phyloP scores from a whole-genome alignment of 2,888 invertebrate species.

The Microctonus aethiopoides region DNA sequence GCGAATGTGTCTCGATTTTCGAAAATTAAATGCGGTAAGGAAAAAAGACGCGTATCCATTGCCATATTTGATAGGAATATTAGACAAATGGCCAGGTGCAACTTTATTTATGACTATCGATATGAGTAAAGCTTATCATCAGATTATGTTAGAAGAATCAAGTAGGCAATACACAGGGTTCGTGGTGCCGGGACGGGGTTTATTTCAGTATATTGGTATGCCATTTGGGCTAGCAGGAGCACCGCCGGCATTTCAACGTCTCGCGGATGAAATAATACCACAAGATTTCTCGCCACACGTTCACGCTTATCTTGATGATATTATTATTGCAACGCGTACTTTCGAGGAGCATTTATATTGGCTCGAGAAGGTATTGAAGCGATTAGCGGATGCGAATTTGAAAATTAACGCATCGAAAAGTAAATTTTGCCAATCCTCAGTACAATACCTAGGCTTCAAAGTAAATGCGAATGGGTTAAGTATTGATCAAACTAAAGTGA shows the following conservation, averaged over 20 bases:
- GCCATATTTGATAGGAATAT: slow-evolving; percentile 44
- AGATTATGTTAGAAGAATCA: slow-evolving; percentile 36
- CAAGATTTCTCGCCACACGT: no score
- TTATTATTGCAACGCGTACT: no score
- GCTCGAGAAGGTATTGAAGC: no score
- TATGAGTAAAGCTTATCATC: slow-evolving; percentile 2
- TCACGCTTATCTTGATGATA: no score
- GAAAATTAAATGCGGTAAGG: slow-evolving; percentile 47
- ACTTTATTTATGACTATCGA: slow-evolving; percentile 44
- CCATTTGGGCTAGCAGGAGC: no score
- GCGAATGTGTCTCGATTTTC: slow-evolving; percentile 14
- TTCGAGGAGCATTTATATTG: no score
- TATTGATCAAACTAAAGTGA: slow-evolving; percentile 34
- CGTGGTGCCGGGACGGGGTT: no score
- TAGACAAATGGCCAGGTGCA: slow-evolving; percentile 46
- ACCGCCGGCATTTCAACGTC: no score
- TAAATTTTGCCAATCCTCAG: slow-evolving; percentile 38
- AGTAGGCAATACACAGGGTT: slow-evolving; percentile 51
- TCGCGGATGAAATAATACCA: no score
- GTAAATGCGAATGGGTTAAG: slow-evolving; percentile 23
- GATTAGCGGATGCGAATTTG: slow-evolving; percentile 21
- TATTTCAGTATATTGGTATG: no score
- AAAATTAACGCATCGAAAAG: slow-evolving; percentile 40
- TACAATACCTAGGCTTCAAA: slow-evolving; percentile 39
- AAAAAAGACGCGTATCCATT: slow-evolving; percentile 40